phyloP scores from a whole-genome alignment of 2,888 invertebrate genomes.

The Pheosia tremula region DNA sequence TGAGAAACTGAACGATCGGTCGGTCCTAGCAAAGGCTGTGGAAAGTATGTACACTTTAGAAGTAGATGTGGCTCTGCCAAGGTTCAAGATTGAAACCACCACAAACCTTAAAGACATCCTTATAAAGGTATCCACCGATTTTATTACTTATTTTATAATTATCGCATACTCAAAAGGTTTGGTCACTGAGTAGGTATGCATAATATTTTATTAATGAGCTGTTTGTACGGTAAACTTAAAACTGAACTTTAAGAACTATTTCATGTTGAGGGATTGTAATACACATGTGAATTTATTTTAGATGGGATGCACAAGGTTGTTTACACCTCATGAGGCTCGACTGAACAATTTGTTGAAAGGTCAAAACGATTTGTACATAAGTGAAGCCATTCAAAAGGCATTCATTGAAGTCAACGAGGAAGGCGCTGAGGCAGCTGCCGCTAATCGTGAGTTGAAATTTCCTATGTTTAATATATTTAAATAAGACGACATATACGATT shows the following conservation, averaged over 20 bases:
- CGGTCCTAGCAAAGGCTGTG: conserved; percentile 69
- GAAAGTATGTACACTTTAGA: conserved; percentile 67
- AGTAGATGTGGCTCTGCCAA: conserved; percentile 88
- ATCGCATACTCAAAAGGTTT: too few relatives aligned
- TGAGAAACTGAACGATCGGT: conserved; percentile 79
- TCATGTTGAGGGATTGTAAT: too few relatives aligned
- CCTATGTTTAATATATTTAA: background rate
- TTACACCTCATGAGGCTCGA: conserved; percentile 72
- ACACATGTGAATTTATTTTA: conserved; percentile 29
- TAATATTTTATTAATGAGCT: too few relatives aligned
- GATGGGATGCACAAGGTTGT: conserved; percentile 57
- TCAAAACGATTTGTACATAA: conserved; percentile 79
- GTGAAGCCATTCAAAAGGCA: conserved; percentile 90
- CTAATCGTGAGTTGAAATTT: conserved; percentile 86
- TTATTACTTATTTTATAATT: background rate
- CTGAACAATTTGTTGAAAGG: conserved; percentile 85
- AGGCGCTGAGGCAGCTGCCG: conserved; percentile 93
- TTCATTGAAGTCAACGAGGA: conserved; percentile 94
- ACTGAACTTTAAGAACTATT: too few relatives aligned
- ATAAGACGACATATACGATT: background rate
- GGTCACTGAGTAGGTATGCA: too few relatives aligned
- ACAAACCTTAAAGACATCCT: conserved; percentile 86
- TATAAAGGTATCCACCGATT: conserved; percentile 72
- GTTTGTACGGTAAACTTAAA: too few relatives aligned
- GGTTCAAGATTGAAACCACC: conserved; percentile 91